phyloP scores from a whole-genome alignment of 2,113 vertebrate genomes.

The Anoplopoma fimbria region DNA sequence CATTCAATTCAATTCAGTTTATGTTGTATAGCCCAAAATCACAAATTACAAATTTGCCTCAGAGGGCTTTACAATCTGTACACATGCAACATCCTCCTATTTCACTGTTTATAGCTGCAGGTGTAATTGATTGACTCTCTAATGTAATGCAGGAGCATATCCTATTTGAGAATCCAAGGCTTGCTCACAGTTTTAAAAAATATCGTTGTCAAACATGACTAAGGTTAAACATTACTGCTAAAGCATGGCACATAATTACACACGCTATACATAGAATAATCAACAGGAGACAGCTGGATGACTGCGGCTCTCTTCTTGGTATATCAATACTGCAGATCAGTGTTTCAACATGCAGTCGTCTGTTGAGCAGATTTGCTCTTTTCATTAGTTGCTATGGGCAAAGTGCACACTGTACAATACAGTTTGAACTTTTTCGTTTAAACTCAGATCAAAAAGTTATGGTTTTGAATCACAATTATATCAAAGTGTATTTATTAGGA shows the following conservation, averaged over 20 bases:
- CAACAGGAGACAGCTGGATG: not conserved
- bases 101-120: not conserved
- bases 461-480: not conserved
- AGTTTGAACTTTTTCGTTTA: not conserved
- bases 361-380: not conserved
- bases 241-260: slow-evolving; percentile 3
- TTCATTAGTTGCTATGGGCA: not conserved
- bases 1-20: no score
- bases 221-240: not conserved
- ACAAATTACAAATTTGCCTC: no score
- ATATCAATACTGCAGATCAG: not conserved
- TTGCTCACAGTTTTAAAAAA: not conserved
- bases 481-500: not conserved
- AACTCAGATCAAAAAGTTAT: not conserved
- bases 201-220: not conserved
- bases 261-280: not conserved
- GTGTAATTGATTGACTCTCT: not conserved
- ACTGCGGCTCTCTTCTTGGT: not conserved
- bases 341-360: not conserved
- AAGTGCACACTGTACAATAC: not conserved
- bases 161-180: not conserved
- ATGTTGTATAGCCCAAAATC: no score
- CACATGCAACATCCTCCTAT: no score
- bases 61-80: no score
- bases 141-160: not conserved